Conservation (phyloP, 1,140 invertebrate genomes). For the Holotrichia oblita region DNA sequence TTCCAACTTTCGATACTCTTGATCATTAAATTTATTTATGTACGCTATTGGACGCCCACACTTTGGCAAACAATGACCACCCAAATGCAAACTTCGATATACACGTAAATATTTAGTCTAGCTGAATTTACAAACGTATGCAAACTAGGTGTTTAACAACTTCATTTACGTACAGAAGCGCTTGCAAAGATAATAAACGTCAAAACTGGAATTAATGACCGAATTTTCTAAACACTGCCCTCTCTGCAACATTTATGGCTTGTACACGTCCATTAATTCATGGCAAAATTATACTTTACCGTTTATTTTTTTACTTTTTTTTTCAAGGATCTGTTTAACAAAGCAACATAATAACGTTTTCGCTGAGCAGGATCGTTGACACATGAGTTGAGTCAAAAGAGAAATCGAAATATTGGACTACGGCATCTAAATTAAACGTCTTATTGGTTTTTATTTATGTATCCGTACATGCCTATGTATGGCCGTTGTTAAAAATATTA, state of each 20-base stretch:
- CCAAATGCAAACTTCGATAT: not conserved
- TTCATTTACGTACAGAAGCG: not conserved
- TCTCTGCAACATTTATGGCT: not conserved
- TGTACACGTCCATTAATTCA: not conserved
- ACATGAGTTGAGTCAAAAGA: too few relatives aligned
- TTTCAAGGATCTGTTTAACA: too few relatives aligned
- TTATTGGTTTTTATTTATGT: too few relatives aligned
- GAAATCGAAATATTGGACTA: too few relatives aligned
- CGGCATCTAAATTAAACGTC: too few relatives aligned
- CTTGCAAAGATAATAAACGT: constrained; percentile 7
- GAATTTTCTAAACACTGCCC: not conserved
- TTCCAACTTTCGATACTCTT: not conserved
- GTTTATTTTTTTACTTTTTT: not conserved
- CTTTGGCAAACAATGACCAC: not conserved
- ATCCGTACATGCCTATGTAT: too few relatives aligned
- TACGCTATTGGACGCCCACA: not conserved
- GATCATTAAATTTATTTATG: not conserved
- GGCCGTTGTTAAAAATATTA: too few relatives aligned
- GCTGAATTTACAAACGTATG: not conserved
- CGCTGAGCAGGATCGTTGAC: too few relatives aligned
- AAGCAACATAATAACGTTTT: too few relatives aligned
- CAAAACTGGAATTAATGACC: not conserved
- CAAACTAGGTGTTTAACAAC: not conserved
- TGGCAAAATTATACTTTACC: not conserved
- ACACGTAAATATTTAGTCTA: not conserved